Evolutionary conservation across 2,797 vertebrate species (phyloP), one percentile per base, ranked within the genome.

Genomic region (Sphenopsis melanotis): DNA sequence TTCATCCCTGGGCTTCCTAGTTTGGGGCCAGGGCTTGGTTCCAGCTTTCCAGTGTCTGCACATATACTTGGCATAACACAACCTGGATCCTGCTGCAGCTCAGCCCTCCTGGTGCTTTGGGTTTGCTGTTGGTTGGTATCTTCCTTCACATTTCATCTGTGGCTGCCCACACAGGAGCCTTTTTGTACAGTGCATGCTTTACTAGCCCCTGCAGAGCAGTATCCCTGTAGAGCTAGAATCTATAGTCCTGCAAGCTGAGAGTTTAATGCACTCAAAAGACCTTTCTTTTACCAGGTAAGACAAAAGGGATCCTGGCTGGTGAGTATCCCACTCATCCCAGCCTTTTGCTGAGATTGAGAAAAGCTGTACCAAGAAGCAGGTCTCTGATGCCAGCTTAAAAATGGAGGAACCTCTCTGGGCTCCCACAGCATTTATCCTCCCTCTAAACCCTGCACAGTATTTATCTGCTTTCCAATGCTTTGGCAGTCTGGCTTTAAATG

Each of bases 401-500:
- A 70, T 9, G 7, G 21, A 89, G 21, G 21, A 90, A 68, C 15
- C 18, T 59, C 32, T 56, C 3, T 20, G n/a, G 37, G 32, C 19
- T 95, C 57, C 56, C 41, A 30, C 20, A 63, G 41, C 11, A 37
- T 56, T 72, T 36, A 44, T 42, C 26, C 17, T 78, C 55, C n/a
- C 55, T 65, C n/a, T 71, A 86, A 89, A 78, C 32, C 26, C 71
- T 44, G 26, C 1, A 2, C 44, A 47, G 12, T 49, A 36, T 89
- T 88, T 74, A 75, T 78, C 75, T 83, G 57, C 42, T 83, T 42
- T 79, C 71, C 68, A 66, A 7, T 37, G 49, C 42, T 52, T 80
- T 83, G 41, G 47, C 71, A 89, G 30, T 52, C 76, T 74, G 60
- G 36, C 61, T 96, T 96, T 83, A 92, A 90, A 87, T 52, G 83